A percentile compares a stretch with the other conserved stretches of the same genome.
Evolutionary conservation across 2,888 invertebrate genomes (phyloP).

Genomic region (Sminthurinus aureus): DNA sequence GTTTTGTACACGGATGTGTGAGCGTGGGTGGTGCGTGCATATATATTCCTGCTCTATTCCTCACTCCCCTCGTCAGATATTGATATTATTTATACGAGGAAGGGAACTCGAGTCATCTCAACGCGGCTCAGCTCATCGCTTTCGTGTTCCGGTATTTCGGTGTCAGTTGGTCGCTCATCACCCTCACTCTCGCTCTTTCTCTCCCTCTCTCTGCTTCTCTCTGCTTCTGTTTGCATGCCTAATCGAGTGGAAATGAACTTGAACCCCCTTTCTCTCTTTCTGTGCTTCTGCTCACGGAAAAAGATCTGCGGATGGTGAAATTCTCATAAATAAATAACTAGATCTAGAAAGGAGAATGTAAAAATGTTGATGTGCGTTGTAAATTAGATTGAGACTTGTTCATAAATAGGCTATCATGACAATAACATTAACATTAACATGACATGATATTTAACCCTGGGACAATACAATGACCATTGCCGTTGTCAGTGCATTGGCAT

Average conservation of each 20-base stretch:
- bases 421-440: too few species aligned
- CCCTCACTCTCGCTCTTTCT: not conserved
- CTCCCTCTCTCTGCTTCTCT: not conserved
- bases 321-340: too few species aligned
- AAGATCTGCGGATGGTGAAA: not conserved
- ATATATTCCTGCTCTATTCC: not conserved
- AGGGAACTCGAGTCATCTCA: not conserved
- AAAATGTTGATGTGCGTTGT: not conserved
- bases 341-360: too few species aligned
- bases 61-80: not conserved
- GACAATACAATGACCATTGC: too few species aligned
- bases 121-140: not conserved
- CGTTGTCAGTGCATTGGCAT: too few species aligned
- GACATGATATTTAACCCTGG: too few species aligned
- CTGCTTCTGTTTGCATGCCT: slow-evolving; percentile 5
- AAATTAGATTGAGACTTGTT: too few species aligned
- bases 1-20: not conserved
- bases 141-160: slow-evolving; percentile 25
- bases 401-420: too few species aligned
- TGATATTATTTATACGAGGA: not conserved
- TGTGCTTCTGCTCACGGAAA: not conserved
- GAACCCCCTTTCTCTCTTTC: not conserved
- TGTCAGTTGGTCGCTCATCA: slow-evolving; percentile 22
- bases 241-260: slow-evolving; percentile 3
- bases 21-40: not conserved